These are phyloP conservation scores for Ctenosaura bakeri DNA, from an alignment of 2,797 vertebrate genomes.

Conservation along the genomic window DNA sequence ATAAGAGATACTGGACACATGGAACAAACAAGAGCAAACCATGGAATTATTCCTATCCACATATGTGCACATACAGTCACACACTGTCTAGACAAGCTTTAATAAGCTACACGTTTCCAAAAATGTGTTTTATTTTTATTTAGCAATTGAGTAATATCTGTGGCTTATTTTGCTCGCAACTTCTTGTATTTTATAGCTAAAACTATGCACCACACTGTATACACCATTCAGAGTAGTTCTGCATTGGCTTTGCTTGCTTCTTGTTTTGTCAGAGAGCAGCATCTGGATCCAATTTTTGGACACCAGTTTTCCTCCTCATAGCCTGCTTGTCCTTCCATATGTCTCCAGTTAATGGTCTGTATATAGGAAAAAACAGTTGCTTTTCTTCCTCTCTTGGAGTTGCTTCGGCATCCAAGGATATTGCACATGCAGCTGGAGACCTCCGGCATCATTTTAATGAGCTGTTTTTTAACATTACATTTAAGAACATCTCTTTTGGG, in stretches of 20 bases:
- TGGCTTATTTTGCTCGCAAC: neutral
- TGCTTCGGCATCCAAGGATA: neutral
- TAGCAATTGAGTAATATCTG: neutral
- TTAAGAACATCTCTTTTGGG: neutral
- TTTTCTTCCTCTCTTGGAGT: neutral
- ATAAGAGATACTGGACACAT: neutral
- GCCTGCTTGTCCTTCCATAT: neutral
- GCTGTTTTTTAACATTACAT: neutral
- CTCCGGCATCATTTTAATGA: neutral
- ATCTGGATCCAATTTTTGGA: neutral
- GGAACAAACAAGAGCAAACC: neutral
- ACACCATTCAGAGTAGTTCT: neutral
- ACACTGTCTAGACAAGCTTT: neutral
- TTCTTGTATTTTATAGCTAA: neutral
- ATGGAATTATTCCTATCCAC: neutral
- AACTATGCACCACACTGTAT: neutral
- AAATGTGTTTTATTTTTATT: conserved; percentile 7
- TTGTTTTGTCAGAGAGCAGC: neutral
- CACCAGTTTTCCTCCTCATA: neutral
- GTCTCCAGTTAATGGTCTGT: neutral
- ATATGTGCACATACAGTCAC: neutral
- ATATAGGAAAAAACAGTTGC: neutral
- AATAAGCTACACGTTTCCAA: neutral
- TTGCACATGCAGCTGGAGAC: neutral
- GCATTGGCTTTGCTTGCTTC: neutral